Evolutionary conservation across 1,140 invertebrate species (phyloP).

Genomic region (Pteromalus puparum): DNA sequence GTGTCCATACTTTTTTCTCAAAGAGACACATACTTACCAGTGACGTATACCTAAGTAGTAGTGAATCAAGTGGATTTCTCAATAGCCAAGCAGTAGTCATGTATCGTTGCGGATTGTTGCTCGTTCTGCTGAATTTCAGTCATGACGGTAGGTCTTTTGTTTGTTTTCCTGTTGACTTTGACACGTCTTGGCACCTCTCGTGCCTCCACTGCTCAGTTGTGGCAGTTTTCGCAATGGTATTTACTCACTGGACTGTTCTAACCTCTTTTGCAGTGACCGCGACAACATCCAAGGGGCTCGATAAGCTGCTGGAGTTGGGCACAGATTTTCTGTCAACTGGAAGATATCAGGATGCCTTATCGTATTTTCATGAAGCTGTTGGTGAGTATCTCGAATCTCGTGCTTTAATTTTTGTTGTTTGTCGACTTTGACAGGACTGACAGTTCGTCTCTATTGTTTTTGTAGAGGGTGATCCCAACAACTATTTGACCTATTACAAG

Average conservation of each 20-base stretch:
- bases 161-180: not conserved
- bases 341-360: slow-evolving; percentile 96
- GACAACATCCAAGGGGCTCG: slow-evolving; percentile 80
- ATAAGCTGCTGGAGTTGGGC: slow-evolving; percentile 95
- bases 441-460: slow-evolving; percentile 60
- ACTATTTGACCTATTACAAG: slow-evolving; percentile 96
- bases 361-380: slow-evolving; percentile 98
- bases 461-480: slow-evolving; percentile 95
- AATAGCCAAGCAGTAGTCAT: slow-evolving; percentile 56
- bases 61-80: not conserved
- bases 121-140: slow-evolving; percentile 68
- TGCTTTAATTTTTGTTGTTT: not conserved
- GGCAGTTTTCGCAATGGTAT: slow-evolving; percentile 76
- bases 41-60: not conserved
- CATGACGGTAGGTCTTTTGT: slow-evolving; percentile 66
- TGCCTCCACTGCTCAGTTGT: slow-evolving; percentile 74
- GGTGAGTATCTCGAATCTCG: slow-evolving; percentile 79
- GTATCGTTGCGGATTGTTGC: slow-evolving; percentile 67
- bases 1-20: too few species aligned
- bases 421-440: not conserved
- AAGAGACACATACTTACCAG: too few species aligned
- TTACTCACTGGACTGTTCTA: slow-evolving; percentile 10
- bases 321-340: slow-evolving; percentile 92
- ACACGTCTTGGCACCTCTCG: not conserved
- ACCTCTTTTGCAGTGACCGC: slow-evolving; percentile 45